Percentiles rank a stretch among this genome's conserved stretches.
Evolutionary conservation across 2,888 invertebrate species (phyloP).

Genomic region (Branchipolynoe longqiensis): DNA sequence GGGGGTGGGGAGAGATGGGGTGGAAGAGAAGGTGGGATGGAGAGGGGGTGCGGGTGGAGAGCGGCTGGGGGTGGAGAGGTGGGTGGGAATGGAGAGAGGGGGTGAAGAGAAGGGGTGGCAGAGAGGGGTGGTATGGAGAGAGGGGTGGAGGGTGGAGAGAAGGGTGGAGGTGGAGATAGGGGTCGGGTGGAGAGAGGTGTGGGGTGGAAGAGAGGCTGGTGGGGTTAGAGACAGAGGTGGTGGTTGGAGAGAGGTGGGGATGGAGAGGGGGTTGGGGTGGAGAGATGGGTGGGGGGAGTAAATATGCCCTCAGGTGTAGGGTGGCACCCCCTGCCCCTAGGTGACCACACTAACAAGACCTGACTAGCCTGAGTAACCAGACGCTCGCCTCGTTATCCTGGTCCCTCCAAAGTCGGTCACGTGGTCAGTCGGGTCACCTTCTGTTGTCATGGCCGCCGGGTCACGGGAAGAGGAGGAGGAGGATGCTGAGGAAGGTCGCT

Average conservation of each 20-base stretch:
- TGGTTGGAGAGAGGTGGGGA: neutral
- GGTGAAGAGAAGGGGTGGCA: no score
- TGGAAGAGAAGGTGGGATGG: no score
- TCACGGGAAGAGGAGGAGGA: neutral
- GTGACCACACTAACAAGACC: constrained; percentile 1
- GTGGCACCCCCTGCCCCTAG: neutral
- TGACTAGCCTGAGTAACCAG: constrained; percentile 1
- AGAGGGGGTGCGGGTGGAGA: no score
- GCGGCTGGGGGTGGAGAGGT: no score
- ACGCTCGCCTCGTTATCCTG: constrained; percentile 23
- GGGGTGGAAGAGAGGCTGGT: no score
- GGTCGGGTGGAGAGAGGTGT: no score
- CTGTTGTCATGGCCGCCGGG: neutral
- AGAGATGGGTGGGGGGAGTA: neutral
- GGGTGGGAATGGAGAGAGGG: no score
- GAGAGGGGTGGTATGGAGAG: neutral
- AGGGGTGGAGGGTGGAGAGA: neutral
- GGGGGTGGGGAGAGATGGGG: no score
- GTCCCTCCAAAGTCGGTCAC: neutral
- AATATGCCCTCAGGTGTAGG: constrained; percentile 15
- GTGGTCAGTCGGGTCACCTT: neutral
- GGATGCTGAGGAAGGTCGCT: neutral
- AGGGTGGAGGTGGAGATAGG: no score
- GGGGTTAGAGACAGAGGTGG: neutral
- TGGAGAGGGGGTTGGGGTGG: constrained; percentile 4